These are phyloP conservation scores for Capreolus pygargus DNA, from an alignment of 2,113 vertebrate genomes.

Conservation along the genomic window DNA sequence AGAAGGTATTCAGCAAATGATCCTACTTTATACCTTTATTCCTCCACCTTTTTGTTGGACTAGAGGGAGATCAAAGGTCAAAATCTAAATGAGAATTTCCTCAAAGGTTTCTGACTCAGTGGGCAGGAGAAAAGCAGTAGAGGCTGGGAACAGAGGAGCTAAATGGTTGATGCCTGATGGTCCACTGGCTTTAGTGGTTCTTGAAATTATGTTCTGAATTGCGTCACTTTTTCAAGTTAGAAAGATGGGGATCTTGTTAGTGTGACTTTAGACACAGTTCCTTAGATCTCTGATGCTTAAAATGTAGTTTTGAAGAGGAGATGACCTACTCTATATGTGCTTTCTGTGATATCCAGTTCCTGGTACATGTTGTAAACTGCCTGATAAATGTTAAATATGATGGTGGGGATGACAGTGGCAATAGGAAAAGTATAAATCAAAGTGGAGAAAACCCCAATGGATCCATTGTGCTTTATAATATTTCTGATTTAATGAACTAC, in stretches of 20 bases:
- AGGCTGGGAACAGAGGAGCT: background rate
- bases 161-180: background rate
- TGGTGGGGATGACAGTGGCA: background rate
- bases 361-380: background rate
- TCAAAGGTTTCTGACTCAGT: background rate
- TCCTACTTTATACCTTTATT: background rate
- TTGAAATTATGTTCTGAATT: background rate
- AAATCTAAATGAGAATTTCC: background rate
- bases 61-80: background rate
- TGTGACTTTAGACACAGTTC: background rate
- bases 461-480: background rate
- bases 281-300: background rate
- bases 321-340: background rate
- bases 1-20: background rate
- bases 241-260: background rate
- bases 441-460: background rate
- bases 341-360: background rate
- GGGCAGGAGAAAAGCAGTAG: background rate
- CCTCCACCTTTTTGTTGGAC: background rate
- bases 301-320: background rate
- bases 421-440: constrained; percentile 2
- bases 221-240: background rate
- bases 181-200: background rate
- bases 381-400: background rate
- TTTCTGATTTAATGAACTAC: background rate